Percentiles rank a stretch among this genome's conserved stretches.
These are phyloP conservation scores for Hemibagrus wyckioides DNA, from an alignment of 2,113 vertebrate species.

Conservation along the genomic window DNA sequence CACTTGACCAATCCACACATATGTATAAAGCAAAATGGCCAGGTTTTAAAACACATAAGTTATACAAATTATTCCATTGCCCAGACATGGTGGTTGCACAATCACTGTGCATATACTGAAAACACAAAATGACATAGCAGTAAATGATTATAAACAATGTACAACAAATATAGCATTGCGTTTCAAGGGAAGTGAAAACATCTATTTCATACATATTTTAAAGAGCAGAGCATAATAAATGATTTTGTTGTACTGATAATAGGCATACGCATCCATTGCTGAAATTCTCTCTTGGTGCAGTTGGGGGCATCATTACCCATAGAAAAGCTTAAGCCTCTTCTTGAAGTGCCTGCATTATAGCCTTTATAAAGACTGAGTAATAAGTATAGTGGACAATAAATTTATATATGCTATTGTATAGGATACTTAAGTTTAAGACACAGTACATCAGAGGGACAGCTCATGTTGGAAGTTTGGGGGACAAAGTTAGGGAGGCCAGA, in stretches of 20 bases:
- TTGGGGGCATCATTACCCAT: slow-evolving; percentile 45
- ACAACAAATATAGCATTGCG: not conserved
- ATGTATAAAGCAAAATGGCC: too few species aligned
- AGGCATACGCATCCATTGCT: not conserved
- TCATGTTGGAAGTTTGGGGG: too few species aligned
- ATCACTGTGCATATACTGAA: not conserved
- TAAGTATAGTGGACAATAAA: not conserved
- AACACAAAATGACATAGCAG: not conserved
- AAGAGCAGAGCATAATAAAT: not conserved
- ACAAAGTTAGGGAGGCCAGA: too few species aligned
- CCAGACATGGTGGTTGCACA: not conserved
- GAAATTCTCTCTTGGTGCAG: slow-evolving; percentile 34
- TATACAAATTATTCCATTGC: not conserved
- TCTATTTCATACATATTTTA: not conserved
- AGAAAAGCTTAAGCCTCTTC: not conserved
- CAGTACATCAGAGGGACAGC: too few species aligned
- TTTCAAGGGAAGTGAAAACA: not conserved
- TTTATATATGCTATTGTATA: too few species aligned
- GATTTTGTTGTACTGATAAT: not conserved
- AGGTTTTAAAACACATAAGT: too few species aligned
- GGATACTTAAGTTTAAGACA: too few species aligned
- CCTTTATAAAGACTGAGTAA: not conserved
- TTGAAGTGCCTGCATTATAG: not conserved
- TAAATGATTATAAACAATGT: not conserved
- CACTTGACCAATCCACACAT: too few species aligned